A percentile compares a stretch with the other conserved stretches of the same genome.
phyloP scores from a whole-genome alignment of 1,140 invertebrate species.

The Radopholus similis region DNA sequence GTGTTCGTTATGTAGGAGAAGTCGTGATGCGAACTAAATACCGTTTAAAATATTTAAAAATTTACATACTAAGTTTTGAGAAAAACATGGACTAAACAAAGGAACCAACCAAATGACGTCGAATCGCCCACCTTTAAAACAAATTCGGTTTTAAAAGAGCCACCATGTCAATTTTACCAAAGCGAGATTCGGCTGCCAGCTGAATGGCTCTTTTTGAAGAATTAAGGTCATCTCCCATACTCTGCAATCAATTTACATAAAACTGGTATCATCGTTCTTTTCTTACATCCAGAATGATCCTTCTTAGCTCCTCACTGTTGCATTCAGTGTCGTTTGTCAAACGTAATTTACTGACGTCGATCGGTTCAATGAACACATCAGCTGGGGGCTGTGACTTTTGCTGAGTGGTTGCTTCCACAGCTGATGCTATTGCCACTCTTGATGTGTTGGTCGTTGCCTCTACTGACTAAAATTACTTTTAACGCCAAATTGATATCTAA shows the following conservation, averaged over 20 bases:
- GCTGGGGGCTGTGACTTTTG: not conserved
- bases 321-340: conserved; percentile 47
- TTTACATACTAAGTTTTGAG: not conserved
- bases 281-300: conserved; percentile 31
- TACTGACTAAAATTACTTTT: not conserved
- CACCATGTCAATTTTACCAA: no score
- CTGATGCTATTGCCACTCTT: not conserved
- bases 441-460: conserved; percentile 6
- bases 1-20: conserved; percentile 45
- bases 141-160: no score
- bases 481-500: conserved; percentile 8
- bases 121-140: no score
- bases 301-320: conserved; percentile 39
- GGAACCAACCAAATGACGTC: conserved; percentile 35
- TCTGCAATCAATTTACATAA: conserved; percentile 17
- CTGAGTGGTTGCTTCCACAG: not conserved
- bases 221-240: conserved; percentile 43
- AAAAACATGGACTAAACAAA: not conserved
- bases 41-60: conserved; percentile 1
- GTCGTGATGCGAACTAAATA: conserved; percentile 27
- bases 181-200: conserved; percentile 44
- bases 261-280: not conserved
- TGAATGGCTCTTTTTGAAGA: conserved; percentile 41
- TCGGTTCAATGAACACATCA: conserved; percentile 27
- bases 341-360: conserved; percentile 34